Base-by-base conservation (phyloP, 2,113 vertebrate genomes). In the Numida meleagris region DNA sequence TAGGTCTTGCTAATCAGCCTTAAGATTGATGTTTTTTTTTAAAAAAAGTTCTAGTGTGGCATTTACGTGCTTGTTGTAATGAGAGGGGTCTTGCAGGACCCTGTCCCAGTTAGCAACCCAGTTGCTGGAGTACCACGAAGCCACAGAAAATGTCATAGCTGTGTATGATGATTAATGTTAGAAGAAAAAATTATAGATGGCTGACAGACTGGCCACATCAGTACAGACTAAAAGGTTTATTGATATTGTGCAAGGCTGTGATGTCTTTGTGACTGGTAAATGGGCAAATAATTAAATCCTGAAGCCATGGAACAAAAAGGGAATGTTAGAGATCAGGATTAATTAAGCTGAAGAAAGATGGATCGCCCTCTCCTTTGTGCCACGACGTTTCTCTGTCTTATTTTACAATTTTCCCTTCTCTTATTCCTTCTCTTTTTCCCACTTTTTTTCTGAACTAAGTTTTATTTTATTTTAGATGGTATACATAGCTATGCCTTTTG, bases 81-180 rank as follows among this genome's bases (percentile, higher is more conserved):
- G 33, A 57, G 59, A 14, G 38, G 3, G 4, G 4, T 3, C 45
- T 88, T 72, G 43, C 29, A 68, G 67, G 16, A 9, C 42, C 38
- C 8, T 38, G 21, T 20, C 13, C 31, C 31, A 40, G 0, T 50
- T 36, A 36, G 74, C 33, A 81, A 57, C 2, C 0, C 5, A 11
- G 17, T 62, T 73, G 38, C 13, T 57, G 34, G 14, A 67, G 77
- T 79, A 46, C 7, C 3, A 33, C 23, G 50, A 45, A 73, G 18
- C 33, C 29, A n/a, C 34, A 8, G 51, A 65, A 79, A 53, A n/a
- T 48, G 36, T n/a, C 1, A 0, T 65, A 53, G 50, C 19, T 43
- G 4, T 11, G 10, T n/a, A 53, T 5, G 38, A 46, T 68, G n/a
- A 50, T 65, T 53, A 53, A 59, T 5, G 12, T 46, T 46, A 83